phyloP scores from a whole-genome alignment of 1,140 invertebrate genomes.

The Heliconius hewitsoni region DNA sequence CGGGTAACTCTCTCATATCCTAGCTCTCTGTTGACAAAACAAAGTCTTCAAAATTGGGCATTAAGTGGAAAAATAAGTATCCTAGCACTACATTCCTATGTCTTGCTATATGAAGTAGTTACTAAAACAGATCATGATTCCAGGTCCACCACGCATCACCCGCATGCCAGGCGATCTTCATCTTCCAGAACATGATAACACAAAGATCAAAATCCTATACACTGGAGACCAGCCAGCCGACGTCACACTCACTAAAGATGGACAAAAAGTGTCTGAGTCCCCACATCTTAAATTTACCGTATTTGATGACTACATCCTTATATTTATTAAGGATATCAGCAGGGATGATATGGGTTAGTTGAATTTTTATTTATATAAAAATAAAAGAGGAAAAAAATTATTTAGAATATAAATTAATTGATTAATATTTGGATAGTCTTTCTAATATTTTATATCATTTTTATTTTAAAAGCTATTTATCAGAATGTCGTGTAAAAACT shows the following conservation, averaged over 20 bases:
- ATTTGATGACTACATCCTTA: constrained; percentile 97
- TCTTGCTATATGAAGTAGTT: too few relatives aligned
- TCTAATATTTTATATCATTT: too few relatives aligned
- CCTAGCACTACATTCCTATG: too few relatives aligned
- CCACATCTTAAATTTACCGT: constrained; percentile 94
- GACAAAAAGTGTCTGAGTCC: constrained; percentile 88
- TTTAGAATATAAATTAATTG: too few relatives aligned
- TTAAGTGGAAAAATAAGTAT: too few relatives aligned
- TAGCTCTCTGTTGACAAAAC: too few relatives aligned
- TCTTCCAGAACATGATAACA: constrained; percentile 96
- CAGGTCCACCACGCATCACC: constrained; percentile 95
- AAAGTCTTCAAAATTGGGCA: too few relatives aligned
- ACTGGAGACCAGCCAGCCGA: constrained; percentile 96
- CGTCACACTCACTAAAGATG: constrained; percentile 91
- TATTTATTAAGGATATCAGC: constrained; percentile 93
- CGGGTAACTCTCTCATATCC: too few relatives aligned
- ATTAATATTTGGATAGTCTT: too few relatives aligned
- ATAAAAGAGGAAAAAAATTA: too few relatives aligned
- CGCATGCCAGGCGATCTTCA: constrained; percentile 94
- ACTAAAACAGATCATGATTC: constrained; percentile 36
- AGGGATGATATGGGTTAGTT: constrained; percentile 90
- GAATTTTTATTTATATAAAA: not conserved
- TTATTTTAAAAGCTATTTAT: too few relatives aligned
- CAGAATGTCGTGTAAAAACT: too few relatives aligned
- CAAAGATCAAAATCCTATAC: constrained; percentile 96